phyloP scores from a whole-genome alignment of 1,140 invertebrate species.

The Oncopeltus fasciatus region DNA sequence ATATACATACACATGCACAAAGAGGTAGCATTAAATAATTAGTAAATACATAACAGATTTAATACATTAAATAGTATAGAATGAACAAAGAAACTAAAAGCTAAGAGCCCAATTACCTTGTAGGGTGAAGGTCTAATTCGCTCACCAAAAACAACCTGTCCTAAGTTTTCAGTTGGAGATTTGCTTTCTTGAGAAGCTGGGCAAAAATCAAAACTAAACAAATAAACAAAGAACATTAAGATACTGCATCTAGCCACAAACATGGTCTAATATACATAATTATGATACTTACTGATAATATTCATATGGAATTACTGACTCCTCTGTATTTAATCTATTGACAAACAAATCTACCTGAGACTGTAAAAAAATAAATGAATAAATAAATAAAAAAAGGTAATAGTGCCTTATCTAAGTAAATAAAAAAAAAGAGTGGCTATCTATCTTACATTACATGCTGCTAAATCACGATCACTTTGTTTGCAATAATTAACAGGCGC shows the following conservation, averaged over 20 bases:
- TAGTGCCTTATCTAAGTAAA: background rate
- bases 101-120: slow-evolving; percentile 41
- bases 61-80: no score
- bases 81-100: no score
- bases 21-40: no score
- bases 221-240: slow-evolving; percentile 9
- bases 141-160: slow-evolving; percentile 97
- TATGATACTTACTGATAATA: slow-evolving; percentile 66
- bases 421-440: no score
- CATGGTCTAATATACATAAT: background rate
- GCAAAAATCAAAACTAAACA: slow-evolving; percentile 84
- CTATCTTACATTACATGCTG: slow-evolving; percentile 60
- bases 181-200: slow-evolving; percentile 41
- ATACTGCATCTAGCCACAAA: background rate
- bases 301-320: slow-evolving; percentile 94
- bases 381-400: background rate
- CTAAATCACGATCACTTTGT: slow-evolving; percentile 38
- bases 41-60: no score
- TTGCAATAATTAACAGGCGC: slow-evolving; percentile 90
- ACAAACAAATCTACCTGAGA: slow-evolving; percentile 75
- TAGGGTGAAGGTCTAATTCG: slow-evolving; percentile 86
- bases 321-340: slow-evolving; percentile 89
- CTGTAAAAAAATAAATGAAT: slow-evolving; percentile 36
- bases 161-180: slow-evolving; percentile 91
- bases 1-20: no score